Evolutionary conservation across 92 coral and sea anemone species (phyloP).

Genomic region (Hydrozoanthus gracilis): DNA sequence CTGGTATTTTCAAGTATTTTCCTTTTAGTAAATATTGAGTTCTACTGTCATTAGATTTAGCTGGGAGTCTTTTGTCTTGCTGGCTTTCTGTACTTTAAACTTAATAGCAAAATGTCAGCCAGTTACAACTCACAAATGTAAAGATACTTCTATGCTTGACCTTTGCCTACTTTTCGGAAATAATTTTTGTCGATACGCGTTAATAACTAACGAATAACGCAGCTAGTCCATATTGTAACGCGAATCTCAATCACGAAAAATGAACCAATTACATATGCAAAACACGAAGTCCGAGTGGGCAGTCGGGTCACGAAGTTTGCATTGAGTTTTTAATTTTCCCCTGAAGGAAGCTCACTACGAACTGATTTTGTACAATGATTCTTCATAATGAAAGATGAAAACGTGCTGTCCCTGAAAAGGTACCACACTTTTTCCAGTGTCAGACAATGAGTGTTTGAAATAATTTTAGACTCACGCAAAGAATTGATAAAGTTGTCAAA

Average conservation of each 20-base stretch:
- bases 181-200: no score
- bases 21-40: no score
- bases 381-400: neutral
- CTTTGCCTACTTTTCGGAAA: no score
- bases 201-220: no score
- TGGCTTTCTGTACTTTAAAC: no score
- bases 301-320: conserved; percentile 10
- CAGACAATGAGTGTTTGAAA: conserved; percentile 20
- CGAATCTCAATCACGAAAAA: conserved; percentile 16
- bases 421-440: neutral
- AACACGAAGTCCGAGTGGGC: neutral
- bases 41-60: no score
- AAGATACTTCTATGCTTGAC: no score
- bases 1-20: no score
- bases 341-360: neutral
- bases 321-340: neutral
- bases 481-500: neutral
- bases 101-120: no score
- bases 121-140: no score
- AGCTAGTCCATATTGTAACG: conserved; percentile 11
- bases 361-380: neutral
- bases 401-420: neutral
- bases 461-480: neutral
- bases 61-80: no score
- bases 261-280: conserved; percentile 6